These are phyloP conservation scores for Pristionchus mayeri DNA, from an alignment of 2,888 invertebrate species.

Conservation along the genomic window DNA sequence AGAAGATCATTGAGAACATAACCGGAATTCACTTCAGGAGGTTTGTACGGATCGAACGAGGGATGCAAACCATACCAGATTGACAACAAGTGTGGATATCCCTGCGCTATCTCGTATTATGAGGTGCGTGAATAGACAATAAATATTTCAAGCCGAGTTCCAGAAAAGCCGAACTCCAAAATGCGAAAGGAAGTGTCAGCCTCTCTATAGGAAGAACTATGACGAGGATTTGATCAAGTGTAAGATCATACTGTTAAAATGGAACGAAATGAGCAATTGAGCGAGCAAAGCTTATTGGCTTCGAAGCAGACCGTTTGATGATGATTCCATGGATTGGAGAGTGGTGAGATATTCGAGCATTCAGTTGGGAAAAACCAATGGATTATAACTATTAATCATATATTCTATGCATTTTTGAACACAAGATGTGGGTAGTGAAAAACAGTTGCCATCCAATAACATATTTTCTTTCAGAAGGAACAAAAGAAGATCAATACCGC, in stretches of 20 bases:
- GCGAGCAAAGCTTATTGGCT: slow-evolving; percentile 41
- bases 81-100: slow-evolving; percentile 27
- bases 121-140: not conserved
- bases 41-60: slow-evolving; percentile 35
- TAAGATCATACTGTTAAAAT: not conserved
- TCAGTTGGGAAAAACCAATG: no score
- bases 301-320: not conserved
- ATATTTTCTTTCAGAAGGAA: not conserved
- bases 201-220: slow-evolving; percentile 2
- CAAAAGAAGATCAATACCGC: not conserved
- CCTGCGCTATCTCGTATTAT: slow-evolving; percentile 16
- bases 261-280: not conserved
- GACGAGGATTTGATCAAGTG: slow-evolving; percentile 17
- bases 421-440: no score
- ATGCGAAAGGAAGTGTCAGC: slow-evolving; percentile 36
- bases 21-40: slow-evolving; percentile 1
- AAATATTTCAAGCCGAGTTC: not conserved
- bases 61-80: slow-evolving; percentile 42
- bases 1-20: not conserved
- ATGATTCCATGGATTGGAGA: slow-evolving; percentile 5
- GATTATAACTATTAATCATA: no score
- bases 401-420: no score
- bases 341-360: no score
- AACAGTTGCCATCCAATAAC: not conserved
- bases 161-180: slow-evolving; percentile 37